phyloP scores from a whole-genome alignment of 2,113 vertebrate species.

The Canis aureus region DNA sequence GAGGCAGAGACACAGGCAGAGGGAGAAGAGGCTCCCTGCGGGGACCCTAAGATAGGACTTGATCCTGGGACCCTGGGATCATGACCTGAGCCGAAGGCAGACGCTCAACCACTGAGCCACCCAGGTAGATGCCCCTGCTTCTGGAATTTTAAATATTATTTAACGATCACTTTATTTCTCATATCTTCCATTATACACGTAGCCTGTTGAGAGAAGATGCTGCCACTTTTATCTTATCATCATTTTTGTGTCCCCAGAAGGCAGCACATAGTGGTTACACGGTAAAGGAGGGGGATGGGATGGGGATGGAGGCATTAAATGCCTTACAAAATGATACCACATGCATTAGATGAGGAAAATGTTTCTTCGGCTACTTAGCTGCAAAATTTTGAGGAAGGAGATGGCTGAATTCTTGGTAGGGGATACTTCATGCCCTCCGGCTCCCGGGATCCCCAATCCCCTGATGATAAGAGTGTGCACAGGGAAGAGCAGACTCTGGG shows the following conservation, averaged over 20 bases:
- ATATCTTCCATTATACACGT: neutral
- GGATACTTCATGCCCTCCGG: no score
- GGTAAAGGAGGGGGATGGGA: neutral
- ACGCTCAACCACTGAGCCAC: no score
- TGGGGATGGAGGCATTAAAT: neutral
- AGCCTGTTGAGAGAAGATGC: neutral
- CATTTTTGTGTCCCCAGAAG: neutral
- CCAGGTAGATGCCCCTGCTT: no score
- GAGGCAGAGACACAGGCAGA: no score
- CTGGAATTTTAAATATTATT: neutral
- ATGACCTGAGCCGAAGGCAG: no score
- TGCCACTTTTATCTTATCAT: neutral
- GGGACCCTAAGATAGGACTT: no score
- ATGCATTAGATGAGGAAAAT: neutral
- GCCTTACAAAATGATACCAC: neutral
- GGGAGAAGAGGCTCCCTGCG: no score
- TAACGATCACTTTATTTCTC: neutral
- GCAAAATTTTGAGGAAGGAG: neutral
- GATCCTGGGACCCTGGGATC: no score
- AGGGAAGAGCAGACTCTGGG: neutral
- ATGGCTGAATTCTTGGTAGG: neutral
- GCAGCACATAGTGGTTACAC: neutral
- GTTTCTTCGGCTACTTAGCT: neutral
- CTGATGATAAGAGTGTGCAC: fast-evolving
- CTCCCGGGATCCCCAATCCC: no score